Percentiles rank a stretch among this genome's conserved stretches.
Conservation (phyloP, 2,888 invertebrate genomes). For the Coenonympha arcania region DNA sequence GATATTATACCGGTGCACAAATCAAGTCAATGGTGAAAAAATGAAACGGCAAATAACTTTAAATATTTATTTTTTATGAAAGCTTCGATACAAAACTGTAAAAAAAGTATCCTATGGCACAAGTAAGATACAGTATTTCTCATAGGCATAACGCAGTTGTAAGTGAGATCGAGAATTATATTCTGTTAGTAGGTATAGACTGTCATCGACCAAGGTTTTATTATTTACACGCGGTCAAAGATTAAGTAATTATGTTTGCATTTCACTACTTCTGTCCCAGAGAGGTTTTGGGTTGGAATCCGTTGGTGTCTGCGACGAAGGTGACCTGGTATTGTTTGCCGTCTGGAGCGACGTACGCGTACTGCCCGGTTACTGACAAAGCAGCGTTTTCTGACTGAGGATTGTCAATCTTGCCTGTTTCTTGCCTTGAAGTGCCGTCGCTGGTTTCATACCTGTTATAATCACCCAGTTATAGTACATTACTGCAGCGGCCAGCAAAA, state of each 20-base stretch:
- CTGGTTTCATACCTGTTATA: constrained; percentile 76
- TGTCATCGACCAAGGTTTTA: constrained; percentile 17
- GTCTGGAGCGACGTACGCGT: constrained; percentile 77
- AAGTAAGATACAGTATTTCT: constrained; percentile 45
- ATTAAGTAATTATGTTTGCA: constrained; percentile 11
- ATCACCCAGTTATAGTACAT: too few relatives aligned
- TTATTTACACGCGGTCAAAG: constrained; percentile 20
- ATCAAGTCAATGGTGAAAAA: not conserved
- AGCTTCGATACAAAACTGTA: constrained; percentile 39
- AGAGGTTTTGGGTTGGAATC: constrained; percentile 74
- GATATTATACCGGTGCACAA: not conserved
- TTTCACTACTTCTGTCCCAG: constrained; percentile 51
- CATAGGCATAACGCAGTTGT: constrained; percentile 32
- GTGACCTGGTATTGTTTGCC: constrained; percentile 78
- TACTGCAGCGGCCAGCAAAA: too few relatives aligned
- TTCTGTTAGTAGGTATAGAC: constrained; percentile 23
- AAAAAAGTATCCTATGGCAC: constrained; percentile 63
- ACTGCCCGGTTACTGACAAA: constrained; percentile 76
- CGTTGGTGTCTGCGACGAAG: constrained; percentile 77
- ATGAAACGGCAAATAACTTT: constrained; percentile 14
- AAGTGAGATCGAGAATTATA: constrained; percentile 43
- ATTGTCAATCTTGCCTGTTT: constrained; percentile 77
- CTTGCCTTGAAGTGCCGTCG: constrained; percentile 78
- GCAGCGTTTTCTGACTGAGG: constrained; percentile 78
- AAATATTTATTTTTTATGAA: constrained; percentile 30